These are phyloP conservation scores for Xestia xanthographa DNA, from an alignment of 2,888 invertebrate species.

Conservation along the genomic window DNA sequence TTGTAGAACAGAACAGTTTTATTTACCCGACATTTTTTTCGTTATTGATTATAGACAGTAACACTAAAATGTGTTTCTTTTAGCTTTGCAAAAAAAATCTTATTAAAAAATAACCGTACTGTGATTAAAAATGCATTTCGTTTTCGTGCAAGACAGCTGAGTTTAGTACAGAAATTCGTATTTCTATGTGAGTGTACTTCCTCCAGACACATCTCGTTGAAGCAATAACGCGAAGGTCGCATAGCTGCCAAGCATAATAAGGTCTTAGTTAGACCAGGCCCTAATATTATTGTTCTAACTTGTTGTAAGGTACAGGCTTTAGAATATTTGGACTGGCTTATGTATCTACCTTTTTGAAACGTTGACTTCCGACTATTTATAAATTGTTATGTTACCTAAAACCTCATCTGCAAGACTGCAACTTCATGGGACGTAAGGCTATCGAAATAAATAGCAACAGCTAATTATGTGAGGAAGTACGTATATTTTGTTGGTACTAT, in stretches of 20 bases:
- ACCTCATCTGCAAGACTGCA: not conserved
- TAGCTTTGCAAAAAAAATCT: too few species aligned
- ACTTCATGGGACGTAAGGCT: not conserved
- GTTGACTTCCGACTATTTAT: not conserved
- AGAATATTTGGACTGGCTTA: not conserved
- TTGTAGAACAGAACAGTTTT: too few species aligned
- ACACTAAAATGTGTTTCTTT: too few species aligned
- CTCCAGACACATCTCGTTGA: constrained; percentile 23
- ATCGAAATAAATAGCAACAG: constrained; percentile 11
- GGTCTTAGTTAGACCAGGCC: not conserved
- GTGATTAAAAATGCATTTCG: not conserved
- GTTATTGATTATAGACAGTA: too few species aligned
- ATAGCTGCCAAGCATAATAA: not conserved
- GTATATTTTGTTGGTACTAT: constrained; percentile 11
- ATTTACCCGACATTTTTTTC: too few species aligned
- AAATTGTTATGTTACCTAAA: not conserved
- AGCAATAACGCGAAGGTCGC: constrained; percentile 33
- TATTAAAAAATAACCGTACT: not conserved
- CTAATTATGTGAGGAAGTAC: not conserved
- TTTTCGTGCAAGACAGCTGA: not conserved
- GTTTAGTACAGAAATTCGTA: not conserved
- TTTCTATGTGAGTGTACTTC: constrained; percentile 18
- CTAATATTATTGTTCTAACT: not conserved
- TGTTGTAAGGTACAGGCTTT: not conserved
- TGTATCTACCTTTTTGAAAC: not conserved